These are phyloP conservation scores for Cyanoramphus novaezelandiae DNA, from an alignment of 2,113 vertebrate species.

Conservation along the genomic window DNA sequence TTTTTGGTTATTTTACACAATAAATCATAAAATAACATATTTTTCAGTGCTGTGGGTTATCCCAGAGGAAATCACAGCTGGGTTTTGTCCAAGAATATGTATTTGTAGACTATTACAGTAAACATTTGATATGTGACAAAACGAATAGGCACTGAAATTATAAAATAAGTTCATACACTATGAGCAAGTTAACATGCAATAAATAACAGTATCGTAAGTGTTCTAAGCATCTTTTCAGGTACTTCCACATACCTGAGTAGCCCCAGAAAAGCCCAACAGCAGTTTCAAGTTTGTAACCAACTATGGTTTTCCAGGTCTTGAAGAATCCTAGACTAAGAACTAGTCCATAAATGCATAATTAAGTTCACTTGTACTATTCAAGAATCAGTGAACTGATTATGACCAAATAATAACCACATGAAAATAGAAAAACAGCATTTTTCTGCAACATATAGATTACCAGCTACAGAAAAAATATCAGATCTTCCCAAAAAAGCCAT, in stretches of 20 bases:
- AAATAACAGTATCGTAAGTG: not conserved
- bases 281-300: not conserved
- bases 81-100: not conserved
- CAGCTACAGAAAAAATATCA: not conserved
- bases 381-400: not conserved
- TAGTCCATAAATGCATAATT: not conserved
- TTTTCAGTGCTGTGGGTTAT: not conserved
- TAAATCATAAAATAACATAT: not conserved
- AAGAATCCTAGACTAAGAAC: not conserved
- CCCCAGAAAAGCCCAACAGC: not conserved
- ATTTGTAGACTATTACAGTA: not conserved
- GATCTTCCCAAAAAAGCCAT: not conserved
- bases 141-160: not conserved
- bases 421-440: not conserved
- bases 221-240: not conserved
- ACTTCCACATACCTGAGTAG: not conserved
- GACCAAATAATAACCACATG: not conserved
- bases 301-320: not conserved
- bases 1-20: not conserved
- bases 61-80: not conserved
- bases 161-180: not conserved
- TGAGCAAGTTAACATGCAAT: not conserved
- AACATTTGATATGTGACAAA: not conserved
- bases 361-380: not conserved
- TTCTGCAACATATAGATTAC: not conserved